Conservation (phyloP, 2,113 vertebrate species). For the Todiramphus chloris region DNA sequence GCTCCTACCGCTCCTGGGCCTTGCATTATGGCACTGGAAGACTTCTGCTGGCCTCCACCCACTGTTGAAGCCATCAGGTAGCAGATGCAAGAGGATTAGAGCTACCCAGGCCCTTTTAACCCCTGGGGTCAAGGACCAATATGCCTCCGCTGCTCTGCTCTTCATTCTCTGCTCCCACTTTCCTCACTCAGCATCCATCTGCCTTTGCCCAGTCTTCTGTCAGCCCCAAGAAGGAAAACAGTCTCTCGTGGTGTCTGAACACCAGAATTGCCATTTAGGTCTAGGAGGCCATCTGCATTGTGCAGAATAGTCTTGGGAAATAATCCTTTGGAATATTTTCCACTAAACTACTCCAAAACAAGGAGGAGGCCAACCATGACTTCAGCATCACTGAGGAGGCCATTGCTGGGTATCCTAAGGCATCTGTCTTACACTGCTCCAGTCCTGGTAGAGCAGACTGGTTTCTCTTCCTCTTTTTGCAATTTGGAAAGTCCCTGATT, state of each 20-base stretch:
- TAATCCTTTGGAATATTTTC: not conserved
- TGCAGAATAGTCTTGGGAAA: not conserved
- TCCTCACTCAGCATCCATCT: not conserved
- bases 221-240: not conserved
- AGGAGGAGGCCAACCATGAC: not conserved
- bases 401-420: not conserved
- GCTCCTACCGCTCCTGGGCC: not conserved
- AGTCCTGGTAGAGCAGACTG: not conserved
- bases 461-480: conserved; percentile 36
- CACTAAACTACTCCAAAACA: not conserved
- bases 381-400: not conserved
- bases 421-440: not conserved
- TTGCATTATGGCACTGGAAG: not conserved
- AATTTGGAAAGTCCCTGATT: conserved; percentile 18
- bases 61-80: not conserved
- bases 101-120: not conserved
- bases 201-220: not conserved
- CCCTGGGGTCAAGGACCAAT: not conserved
- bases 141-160: not conserved
- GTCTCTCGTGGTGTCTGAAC: not conserved
- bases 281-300: not conserved
- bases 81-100: not conserved
- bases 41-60: not conserved
- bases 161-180: not conserved
- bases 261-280: not conserved